These are phyloP conservation scores for Oasisia sp. DNA, from an alignment of 2,888 invertebrate species.

Conservation along the genomic window DNA sequence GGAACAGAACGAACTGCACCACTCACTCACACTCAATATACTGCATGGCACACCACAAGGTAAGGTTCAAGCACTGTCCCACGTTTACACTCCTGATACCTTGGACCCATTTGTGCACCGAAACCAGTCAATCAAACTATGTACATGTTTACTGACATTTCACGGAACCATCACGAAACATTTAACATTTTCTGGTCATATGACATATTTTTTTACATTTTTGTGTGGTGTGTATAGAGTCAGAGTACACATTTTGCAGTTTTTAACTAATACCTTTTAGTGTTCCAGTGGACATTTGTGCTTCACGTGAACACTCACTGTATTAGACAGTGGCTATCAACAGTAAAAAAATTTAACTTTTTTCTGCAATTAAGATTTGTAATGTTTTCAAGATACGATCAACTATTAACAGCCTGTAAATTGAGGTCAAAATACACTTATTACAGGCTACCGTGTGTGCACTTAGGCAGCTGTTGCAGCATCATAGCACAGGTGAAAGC, in stretches of 20 bases:
- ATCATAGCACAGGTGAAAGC: background rate
- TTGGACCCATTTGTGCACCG: background rate
- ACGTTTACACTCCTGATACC: background rate
- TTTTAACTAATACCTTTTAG: no score
- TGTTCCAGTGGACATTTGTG: background rate
- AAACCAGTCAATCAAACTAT: background rate
- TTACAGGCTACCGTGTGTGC: background rate
- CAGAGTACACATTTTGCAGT: no score
- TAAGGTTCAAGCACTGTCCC: slow-evolving; percentile 60
- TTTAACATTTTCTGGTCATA: background rate
- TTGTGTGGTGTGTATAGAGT: background rate
- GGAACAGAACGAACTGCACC: slow-evolving; percentile 85
- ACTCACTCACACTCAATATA: slow-evolving; percentile 88
- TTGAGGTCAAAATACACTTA: background rate
- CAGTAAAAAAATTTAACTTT: background rate
- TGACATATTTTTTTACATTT: background rate
- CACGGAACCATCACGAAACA: background rate
- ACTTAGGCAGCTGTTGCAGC: background rate
- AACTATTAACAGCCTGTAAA: background rate
- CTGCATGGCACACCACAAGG: slow-evolving; percentile 87
- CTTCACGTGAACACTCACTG: background rate
- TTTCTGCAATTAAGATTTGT: background rate
- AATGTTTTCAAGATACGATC: background rate
- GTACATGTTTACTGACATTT: background rate
- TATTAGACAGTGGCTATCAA: background rate